Base-by-base conservation (phyloP, 2,113 vertebrate species). In the Sorex araneus region DNA sequence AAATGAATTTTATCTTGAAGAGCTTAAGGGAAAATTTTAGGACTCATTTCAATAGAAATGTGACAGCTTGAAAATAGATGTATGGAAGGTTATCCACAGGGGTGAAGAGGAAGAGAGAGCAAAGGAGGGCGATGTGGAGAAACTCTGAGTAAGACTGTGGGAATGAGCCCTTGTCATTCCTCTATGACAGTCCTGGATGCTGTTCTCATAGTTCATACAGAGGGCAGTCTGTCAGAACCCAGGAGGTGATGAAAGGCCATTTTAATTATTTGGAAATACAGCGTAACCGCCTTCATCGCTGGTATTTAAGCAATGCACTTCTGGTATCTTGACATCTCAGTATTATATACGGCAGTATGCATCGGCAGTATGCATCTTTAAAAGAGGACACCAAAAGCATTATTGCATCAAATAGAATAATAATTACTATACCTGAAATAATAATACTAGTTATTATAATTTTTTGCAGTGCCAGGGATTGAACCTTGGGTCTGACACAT, bases 231-330 rank as follows among this genome's bases (percentile, higher is more conserved):
- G 1, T 80, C 5, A 1, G n/a, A 76, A n/a, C 32, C 8, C 8
- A 23, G 71, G 63, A 76, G 54, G 47, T 28, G 82, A 76, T 54
- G 45, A 80, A 50, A 63, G 6, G 45, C 43, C 71, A 74, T 64
- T 69, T 74, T 45, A 73, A 25, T 71, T 45, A 27, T 27, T 57
- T 87, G 70, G 77, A 71, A 75, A 80, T 87, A 32, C 30, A 87
- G 32, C 30, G 78, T 67, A 43, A 9, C 82, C 36, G 15, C 60
- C 81, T 77, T 50, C 45, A 9, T 64, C 28, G 7, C n/a, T 76
- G n/a, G n/a, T n/a, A 23, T 90, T 84, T 95, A 11, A 75, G 45
- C 28, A 45, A 8, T 82, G 34, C 4, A 50, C 69, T 90, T 27
- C 30, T 66, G 30, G 8, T 30, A 70, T 54, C 43, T 80, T 76